Evolutionary conservation across 2,113 vertebrate genomes (phyloP).

Genomic region (Nanorana parkeri): DNA sequence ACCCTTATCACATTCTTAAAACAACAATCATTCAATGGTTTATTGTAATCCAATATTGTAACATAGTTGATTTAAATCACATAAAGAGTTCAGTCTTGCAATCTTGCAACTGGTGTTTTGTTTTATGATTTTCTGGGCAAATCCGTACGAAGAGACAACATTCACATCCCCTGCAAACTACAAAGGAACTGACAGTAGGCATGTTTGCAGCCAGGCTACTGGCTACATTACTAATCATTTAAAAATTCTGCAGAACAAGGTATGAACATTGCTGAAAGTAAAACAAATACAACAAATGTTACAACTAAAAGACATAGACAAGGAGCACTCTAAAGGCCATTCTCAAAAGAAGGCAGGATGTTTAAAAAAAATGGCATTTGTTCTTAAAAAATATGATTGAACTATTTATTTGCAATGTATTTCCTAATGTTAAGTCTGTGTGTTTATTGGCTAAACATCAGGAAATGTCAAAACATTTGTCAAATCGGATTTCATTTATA

Average conservation of each 20-base stretch:
- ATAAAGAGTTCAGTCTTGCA: slow-evolving; percentile 76
- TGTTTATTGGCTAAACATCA: too few relatives aligned
- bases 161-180: slow-evolving; percentile 91
- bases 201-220: background rate
- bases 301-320: too few relatives aligned
- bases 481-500: too few relatives aligned
- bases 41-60: slow-evolving; percentile 76
- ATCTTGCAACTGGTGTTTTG: slow-evolving; percentile 73
- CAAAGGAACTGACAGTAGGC: slow-evolving; percentile 80
- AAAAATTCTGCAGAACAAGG: background rate
- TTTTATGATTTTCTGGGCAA: slow-evolving; percentile 66
- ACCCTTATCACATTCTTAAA: slow-evolving; percentile 62
- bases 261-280: background rate
- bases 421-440: too few relatives aligned
- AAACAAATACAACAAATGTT: background rate
- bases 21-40: slow-evolving; percentile 77
- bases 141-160: slow-evolving; percentile 81
- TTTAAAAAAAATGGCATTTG: too few relatives aligned
- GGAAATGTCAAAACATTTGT: too few relatives aligned
- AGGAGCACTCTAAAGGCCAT: too few relatives aligned
- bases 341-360: too few relatives aligned
- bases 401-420: too few relatives aligned
- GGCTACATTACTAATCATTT: background rate
- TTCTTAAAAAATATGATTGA: too few relatives aligned
- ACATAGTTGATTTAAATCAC: slow-evolving; percentile 76